A percentile compares a stretch with the other conserved stretches of the same genome.
phyloP scores from a whole-genome alignment of 2,113 vertebrate species.

The Trachemys scripta region DNA sequence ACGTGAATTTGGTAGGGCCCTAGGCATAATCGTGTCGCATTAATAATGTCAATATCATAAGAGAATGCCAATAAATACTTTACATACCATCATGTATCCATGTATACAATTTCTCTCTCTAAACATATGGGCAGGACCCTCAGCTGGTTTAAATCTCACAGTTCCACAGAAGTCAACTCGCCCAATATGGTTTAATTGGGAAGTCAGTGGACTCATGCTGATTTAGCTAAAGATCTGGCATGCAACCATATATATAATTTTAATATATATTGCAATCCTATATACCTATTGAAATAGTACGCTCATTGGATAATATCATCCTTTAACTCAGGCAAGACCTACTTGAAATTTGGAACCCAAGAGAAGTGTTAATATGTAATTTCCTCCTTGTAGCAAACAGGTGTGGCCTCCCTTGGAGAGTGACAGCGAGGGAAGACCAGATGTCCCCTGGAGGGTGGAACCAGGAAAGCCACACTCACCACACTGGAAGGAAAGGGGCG shows the following conservation, averaged over 20 bases:
- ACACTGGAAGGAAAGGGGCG: too few relatives aligned
- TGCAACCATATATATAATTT: neutral
- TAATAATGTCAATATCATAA: constrained; percentile 6
- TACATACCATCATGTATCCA: neutral
- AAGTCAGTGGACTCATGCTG: neutral
- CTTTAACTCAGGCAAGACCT: neutral
- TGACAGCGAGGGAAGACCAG: too few relatives aligned
- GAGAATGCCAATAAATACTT: constrained; percentile 33
- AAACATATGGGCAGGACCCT: neutral
- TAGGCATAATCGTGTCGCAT: neutral
- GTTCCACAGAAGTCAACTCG: neutral
- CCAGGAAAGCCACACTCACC: too few relatives aligned
- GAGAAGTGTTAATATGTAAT: neutral
- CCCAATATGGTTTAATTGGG: neutral
- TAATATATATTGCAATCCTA: neutral
- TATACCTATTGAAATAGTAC: neutral
- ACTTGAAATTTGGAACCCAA: neutral
- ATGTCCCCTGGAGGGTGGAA: too few relatives aligned
- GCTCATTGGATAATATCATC: neutral
- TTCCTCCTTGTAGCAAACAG: neutral
- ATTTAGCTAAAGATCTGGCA: neutral
- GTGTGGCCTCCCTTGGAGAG: too few relatives aligned
- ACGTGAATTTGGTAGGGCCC: too few relatives aligned
- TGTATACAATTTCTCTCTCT: neutral
- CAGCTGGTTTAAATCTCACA: neutral